Conservation (phyloP, 2,888 invertebrate species). For the Phaedon cochleariae region DNA sequence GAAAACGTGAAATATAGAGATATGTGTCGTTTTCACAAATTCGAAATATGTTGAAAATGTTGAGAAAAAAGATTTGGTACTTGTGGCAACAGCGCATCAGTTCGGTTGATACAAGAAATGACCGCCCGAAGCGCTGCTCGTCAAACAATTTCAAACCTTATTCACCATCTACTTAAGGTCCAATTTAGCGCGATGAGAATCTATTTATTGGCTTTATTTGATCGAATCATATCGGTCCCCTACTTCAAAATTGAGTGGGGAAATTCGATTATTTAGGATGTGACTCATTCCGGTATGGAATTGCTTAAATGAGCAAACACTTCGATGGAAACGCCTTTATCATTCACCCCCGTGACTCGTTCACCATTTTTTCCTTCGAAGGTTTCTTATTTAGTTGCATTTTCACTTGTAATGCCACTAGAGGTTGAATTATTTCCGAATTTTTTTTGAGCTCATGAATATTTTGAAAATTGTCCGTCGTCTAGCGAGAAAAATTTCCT, state of each 20-base stretch:
- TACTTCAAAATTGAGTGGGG: slow-evolving; percentile 24
- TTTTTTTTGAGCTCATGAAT: no score
- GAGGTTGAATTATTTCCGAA: no score
- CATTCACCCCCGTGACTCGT: no score
- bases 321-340: slow-evolving; percentile 23
- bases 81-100: background rate
- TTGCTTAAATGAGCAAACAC: slow-evolving; percentile 26
- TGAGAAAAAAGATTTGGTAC: no score
- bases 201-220: background rate
- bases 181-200: background rate
- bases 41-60: no score
- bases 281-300: slow-evolving; percentile 35
- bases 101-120: background rate
- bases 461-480: no score
- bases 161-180: background rate
- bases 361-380: no score
- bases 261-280: slow-evolving; percentile 22
- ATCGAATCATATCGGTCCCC: slow-evolving; percentile 16
- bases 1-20: no score
- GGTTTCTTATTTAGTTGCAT: no score
- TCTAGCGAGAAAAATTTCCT: no score
- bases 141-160: background rate
- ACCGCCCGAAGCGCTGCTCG: background rate
- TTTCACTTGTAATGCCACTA: no score
- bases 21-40: no score